These are phyloP conservation scores for Sesamia nonagrioides DNA, from an alignment of 1,140 invertebrate species.

Conservation along the genomic window DNA sequence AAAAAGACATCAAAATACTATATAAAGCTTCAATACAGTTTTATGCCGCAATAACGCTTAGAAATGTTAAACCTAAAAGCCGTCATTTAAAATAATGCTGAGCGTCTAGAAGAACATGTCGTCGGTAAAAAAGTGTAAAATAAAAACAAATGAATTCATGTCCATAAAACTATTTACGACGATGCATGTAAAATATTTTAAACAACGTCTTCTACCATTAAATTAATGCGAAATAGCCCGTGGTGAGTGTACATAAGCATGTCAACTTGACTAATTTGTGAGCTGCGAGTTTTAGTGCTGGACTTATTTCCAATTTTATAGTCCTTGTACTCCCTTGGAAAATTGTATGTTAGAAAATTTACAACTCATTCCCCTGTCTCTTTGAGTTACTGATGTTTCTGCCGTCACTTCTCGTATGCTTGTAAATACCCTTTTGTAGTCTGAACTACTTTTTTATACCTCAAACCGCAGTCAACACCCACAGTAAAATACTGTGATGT, in stretches of 20 bases:
- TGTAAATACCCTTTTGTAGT: constrained; percentile 58
- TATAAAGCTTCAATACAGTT: constrained; percentile 6
- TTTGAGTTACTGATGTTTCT: constrained; percentile 66
- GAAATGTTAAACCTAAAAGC: constrained; percentile 16
- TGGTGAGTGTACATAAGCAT: constrained; percentile 42
- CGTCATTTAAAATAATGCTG: constrained; percentile 26
- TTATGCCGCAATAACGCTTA: constrained; percentile 3
- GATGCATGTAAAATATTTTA: constrained; percentile 44
- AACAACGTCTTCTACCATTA: constrained; percentile 47
- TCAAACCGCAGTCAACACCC: constrained; percentile 3
- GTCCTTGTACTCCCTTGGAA: constrained; percentile 23
- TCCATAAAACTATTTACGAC: constrained; percentile 46
- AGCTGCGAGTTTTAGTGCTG: constrained; percentile 45
- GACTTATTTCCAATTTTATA: constrained; percentile 55
- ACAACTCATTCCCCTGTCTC: constrained; percentile 63
- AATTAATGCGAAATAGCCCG: constrained; percentile 53
- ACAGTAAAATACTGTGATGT: constrained; percentile 31
- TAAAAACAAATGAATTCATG: constrained; percentile 45
- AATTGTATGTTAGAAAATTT: constrained; percentile 57
- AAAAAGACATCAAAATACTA: neutral
- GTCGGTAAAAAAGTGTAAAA: constrained; percentile 25
- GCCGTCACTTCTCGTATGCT: constrained; percentile 39
- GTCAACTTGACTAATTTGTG: constrained; percentile 51
- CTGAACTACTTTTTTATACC: constrained; percentile 44
- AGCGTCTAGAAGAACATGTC: constrained; percentile 22